Conservation (phyloP, 2,888 invertebrate species). For the Antitype chi region DNA sequence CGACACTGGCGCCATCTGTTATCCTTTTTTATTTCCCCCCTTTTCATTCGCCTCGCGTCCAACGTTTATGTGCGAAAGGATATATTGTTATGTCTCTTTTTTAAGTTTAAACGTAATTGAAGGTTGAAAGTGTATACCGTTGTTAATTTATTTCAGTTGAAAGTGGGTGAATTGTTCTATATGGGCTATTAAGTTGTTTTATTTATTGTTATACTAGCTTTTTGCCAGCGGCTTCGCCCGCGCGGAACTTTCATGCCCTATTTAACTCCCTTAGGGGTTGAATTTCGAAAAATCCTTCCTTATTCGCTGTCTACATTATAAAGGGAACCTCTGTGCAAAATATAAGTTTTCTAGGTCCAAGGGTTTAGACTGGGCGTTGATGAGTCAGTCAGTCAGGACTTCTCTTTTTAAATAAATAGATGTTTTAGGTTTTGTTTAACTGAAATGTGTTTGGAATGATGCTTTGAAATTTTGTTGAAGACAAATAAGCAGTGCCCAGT, state of each 20-base stretch:
- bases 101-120: conserved; percentile 66
- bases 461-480: background rate
- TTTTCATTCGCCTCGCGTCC: conserved; percentile 65
- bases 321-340: too few relatives aligned
- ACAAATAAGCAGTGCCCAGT: background rate
- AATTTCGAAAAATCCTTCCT: too few relatives aligned
- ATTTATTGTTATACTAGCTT: conserved; percentile 52
- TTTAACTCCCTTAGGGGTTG: too few relatives aligned
- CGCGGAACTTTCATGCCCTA: too few relatives aligned
- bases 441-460: background rate
- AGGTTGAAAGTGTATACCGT: conserved; percentile 61
- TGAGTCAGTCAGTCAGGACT: too few relatives aligned
- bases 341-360: too few relatives aligned
- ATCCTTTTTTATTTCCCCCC: conserved; percentile 70
- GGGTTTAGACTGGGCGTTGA: too few relatives aligned
- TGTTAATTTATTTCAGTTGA: conserved; percentile 63
- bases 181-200: conserved; percentile 46
- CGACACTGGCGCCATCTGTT: conserved; percentile 71
- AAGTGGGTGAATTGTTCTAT: conserved; percentile 68
- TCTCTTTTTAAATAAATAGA: too few relatives aligned
- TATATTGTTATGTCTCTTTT: conserved; percentile 72
- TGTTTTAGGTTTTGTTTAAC: conserved; percentile 36
- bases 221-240: too few relatives aligned
- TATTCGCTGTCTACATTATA: too few relatives aligned
- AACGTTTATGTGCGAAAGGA: conserved; percentile 71